Evolutionary conservation across 2,888 invertebrate genomes (phyloP).

Genomic region (Tinea pellionella): DNA sequence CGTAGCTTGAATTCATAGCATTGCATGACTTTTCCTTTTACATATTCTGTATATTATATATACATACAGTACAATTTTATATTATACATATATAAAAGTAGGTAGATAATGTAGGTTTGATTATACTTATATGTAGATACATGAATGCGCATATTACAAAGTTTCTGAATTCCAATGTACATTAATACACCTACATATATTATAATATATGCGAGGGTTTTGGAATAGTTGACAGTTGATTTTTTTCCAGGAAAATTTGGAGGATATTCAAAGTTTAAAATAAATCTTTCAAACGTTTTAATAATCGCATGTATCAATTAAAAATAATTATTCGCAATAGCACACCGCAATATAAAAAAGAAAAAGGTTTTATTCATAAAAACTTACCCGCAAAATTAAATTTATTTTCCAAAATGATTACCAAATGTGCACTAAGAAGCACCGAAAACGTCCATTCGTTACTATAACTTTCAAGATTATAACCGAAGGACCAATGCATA

Average conservation of each 20-base stretch:
- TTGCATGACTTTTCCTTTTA: background rate
- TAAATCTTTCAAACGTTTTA: too few relatives aligned
- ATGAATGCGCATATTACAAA: too few relatives aligned
- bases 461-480: background rate
- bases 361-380: background rate
- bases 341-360: background rate
- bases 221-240: too few relatives aligned
- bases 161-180: too few relatives aligned
- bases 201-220: too few relatives aligned
- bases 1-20: background rate
- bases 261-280: too few relatives aligned
- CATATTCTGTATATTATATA: background rate
- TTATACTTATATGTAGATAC: too few relatives aligned
- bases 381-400: background rate
- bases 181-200: too few relatives aligned
- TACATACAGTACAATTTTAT: background rate
- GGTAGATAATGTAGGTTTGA: too few relatives aligned
- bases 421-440: background rate
- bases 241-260: too few relatives aligned
- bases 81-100: background rate
- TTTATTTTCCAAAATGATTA: background rate
- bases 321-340: background rate
- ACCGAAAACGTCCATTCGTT: constrained; percentile 6
- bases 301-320: background rate
- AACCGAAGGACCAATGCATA: constrained; percentile 6